phyloP scores from a whole-genome alignment of 2,888 invertebrate species.

The Brassicogethes aeneus region DNA sequence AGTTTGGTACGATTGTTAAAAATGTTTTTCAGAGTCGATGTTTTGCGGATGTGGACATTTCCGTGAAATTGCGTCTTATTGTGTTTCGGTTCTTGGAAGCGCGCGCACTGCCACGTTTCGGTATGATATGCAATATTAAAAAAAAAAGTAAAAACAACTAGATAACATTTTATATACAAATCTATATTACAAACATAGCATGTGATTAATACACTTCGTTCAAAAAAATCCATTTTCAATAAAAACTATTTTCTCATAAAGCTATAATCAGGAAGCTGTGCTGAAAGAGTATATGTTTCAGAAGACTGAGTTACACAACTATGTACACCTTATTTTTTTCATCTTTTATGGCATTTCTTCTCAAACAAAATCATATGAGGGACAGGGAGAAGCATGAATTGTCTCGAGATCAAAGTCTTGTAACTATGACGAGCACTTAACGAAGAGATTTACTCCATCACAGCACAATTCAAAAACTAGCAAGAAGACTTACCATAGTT shows the following conservation, averaged over 20 bases:
- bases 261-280: conserved; percentile 26
- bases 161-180: conserved; percentile 5
- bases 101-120: background rate
- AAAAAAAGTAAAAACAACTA: conserved; percentile 6
- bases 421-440: background rate
- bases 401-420: background rate
- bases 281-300: conserved; percentile 23
- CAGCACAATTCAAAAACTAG: conserved; percentile 10
- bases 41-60: too few relatives aligned
- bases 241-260: conserved; percentile 14
- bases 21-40: too few relatives aligned
- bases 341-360: conserved; percentile 9
- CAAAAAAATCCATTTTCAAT: background rate
- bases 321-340: conserved; percentile 25
- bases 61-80: too few relatives aligned
- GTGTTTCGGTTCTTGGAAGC: too few relatives aligned
- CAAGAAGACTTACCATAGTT: conserved; percentile 8
- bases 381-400: too few relatives aligned
- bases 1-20: too few relatives aligned
- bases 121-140: background rate
- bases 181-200: conserved; percentile 2
- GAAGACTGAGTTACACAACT: conserved; percentile 35
- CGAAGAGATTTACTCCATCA: conserved; percentile 4
- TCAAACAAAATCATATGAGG: too few relatives aligned
- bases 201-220: background rate